Percentiles rank a stretch among this genome's conserved stretches.
Evolutionary conservation across 2,888 invertebrate species (phyloP).

Genomic region (Drosophila tanythrix): DNA sequence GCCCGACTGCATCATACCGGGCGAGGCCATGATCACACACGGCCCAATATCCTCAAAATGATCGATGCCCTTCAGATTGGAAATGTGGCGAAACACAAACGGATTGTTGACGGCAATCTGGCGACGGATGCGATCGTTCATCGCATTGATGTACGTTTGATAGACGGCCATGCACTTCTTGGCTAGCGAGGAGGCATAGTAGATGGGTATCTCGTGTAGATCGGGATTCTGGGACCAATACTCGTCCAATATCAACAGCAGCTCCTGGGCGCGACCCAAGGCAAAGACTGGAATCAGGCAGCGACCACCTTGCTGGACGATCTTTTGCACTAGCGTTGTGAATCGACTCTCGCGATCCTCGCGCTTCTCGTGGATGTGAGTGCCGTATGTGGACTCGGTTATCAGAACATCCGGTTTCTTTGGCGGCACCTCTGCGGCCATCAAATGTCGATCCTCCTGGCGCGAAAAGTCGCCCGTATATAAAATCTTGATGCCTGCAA

Average conservation of each 20-base stretch:
- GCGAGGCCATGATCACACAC: constrained; percentile 99
- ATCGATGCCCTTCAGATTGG: constrained; percentile 96
- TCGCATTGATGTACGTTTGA: constrained; percentile 99
- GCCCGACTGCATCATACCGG: constrained; percentile 99
- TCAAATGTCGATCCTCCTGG: constrained; percentile 99
- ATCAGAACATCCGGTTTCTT: constrained; percentile 98
- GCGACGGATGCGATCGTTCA: constrained; percentile 98
- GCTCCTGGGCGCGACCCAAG: constrained; percentile 97
- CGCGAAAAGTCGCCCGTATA: constrained; percentile 99
- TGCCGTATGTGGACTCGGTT: constrained; percentile 99
- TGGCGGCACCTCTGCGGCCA: constrained; percentile 99
- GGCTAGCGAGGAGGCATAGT: constrained; percentile 99
- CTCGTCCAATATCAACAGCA: constrained; percentile 97
- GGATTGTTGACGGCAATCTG: constrained; percentile 99
- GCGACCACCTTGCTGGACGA: constrained; percentile 97
- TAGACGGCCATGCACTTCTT: constrained; percentile 99
- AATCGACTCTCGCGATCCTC: constrained; percentile 98
- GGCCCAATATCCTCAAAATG: constrained; percentile 99
- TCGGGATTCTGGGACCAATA: constrained; percentile 94
- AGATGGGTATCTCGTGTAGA: constrained; percentile 98
- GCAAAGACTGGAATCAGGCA: constrained; percentile 99
- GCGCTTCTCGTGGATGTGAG: constrained; percentile 99
- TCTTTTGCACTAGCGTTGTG: constrained; percentile 96
- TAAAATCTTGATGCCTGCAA: constrained; percentile 97
- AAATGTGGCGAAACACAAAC: constrained; percentile 99